Evolutionary conservation across 2,113 vertebrate genomes (phyloP).

Genomic region (Peucedramus taeniatus): DNA sequence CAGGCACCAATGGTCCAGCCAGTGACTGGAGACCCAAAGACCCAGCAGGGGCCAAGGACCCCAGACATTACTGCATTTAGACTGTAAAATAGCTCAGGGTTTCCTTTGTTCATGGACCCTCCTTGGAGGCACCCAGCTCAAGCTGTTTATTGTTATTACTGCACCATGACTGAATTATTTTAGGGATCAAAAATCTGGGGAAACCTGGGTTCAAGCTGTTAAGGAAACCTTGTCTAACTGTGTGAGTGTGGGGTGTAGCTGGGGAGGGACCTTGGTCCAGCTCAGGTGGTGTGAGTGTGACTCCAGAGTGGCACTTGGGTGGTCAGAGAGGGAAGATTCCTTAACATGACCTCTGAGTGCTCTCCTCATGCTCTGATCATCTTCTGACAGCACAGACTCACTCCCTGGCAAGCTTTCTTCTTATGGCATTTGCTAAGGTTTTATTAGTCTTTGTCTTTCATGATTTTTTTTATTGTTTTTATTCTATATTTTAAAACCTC

Average conservation of each 20-base stretch:
- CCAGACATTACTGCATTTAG: background rate
- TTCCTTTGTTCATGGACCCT: background rate
- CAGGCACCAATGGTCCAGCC: background rate
- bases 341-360: rapidly evolving
- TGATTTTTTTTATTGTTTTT: background rate
- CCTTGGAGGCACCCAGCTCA: background rate
- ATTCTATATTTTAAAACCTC: background rate
- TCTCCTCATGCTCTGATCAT: background rate
- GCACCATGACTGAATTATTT: background rate
- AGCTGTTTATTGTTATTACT: background rate
- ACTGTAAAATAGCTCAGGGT: background rate
- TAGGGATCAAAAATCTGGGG: background rate
- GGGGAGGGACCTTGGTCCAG: background rate
- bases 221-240: background rate
- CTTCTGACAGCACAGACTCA: background rate
- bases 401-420: background rate
- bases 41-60: background rate
- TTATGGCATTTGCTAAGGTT: background rate
- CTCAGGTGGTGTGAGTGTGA: background rate
- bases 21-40: too few relatives aligned
- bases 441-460: background rate
- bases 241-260: background rate
- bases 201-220: background rate
- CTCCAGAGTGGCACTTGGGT: background rate
- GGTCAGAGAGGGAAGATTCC: background rate